Evolutionary conservation across 2,797 vertebrate species (phyloP), one percentile per base, ranked within the genome.

Genomic region (Pseudotriccus pelzelni): DNA sequence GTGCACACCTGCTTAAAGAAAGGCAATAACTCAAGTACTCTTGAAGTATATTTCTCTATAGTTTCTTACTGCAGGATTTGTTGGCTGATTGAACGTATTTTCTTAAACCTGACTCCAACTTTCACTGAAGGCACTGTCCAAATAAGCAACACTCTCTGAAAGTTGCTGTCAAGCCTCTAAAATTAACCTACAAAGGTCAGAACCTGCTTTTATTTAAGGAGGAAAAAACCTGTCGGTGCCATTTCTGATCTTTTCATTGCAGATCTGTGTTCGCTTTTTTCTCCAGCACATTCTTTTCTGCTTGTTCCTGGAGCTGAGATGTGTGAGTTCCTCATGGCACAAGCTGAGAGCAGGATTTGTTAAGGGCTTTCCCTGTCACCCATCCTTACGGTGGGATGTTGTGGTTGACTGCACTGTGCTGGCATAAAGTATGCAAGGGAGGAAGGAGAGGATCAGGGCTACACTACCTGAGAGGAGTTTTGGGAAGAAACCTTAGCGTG

Each of bases 401-500:
- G 25, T 55, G 68, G 19, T 39, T 72, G 37, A n/a, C 9, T 56
- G 55, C 1, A 0, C 12, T 22, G 47, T 1, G 0, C 10, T 24
- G 49, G 11, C 14, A 19, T 7, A 10, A 68, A 41, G 10, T 2
- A 30, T 2, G 1, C 12, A 36, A 66, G 49, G 41, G 32, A 49
- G 19, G 47, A 59, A 84, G 23, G 36, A 74, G 41, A 66, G 10
- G 4, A 50, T 7, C 8, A 12, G 25, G 14, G 20, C 12, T 76
- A 22, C 53, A 18, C 14, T 34, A 0, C 55, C n/a, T 39, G 30
- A 55, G 64, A 55, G 41, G 36, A 78, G 36, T 0, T 67, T 68
- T 84, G 44, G 32, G 32, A 32, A 43, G 22, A 69, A 84, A 10
- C 1, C 47, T 46, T 4, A 7, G 18, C 30, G 60, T 23, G 12